These are phyloP conservation scores for Drosophila lutescens DNA, from an alignment of 2,888 invertebrate species.

Conservation along the genomic window DNA sequence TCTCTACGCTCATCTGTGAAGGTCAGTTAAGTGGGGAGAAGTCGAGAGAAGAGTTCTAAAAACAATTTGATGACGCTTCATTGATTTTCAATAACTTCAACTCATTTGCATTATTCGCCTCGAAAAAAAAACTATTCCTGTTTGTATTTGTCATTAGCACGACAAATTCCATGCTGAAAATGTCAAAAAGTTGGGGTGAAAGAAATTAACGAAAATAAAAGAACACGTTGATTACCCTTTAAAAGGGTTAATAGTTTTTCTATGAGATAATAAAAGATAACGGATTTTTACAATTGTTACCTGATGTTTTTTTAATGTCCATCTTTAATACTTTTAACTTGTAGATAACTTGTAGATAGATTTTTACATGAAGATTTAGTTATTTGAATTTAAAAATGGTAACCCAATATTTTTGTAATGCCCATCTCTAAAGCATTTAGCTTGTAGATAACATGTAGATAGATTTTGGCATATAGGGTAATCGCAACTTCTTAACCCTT, in stretches of 20 bases:
- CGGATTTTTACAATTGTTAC: too few species aligned
- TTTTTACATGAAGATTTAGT: too few species aligned
- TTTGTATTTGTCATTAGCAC: constrained; percentile 50
- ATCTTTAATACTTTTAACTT: too few species aligned
- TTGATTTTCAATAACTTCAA: constrained; percentile 48
- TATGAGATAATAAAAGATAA: too few species aligned
- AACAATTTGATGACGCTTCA: constrained; percentile 58
- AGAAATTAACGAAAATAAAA: constrained; percentile 4
- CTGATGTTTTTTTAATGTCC: too few species aligned
- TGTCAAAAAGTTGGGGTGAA: constrained; percentile 49
- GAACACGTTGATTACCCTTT: constrained; percentile 28
- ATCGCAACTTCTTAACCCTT: too few species aligned
- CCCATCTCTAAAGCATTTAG: too few species aligned
- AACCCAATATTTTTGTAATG: too few species aligned
- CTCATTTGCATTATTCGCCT: constrained; percentile 51
- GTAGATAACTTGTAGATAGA: too few species aligned
- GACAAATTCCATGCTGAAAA: constrained; percentile 54
- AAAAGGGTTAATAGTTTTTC: too few species aligned
- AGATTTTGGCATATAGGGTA: not conserved
- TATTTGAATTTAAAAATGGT: too few species aligned
- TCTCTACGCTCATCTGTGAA: constrained; percentile 22
- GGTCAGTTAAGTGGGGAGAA: constrained; percentile 21
- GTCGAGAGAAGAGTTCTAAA: constrained; percentile 43
- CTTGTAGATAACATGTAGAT: not conserved
- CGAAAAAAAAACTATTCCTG: constrained; percentile 11